phyloP scores from a whole-genome alignment of 2,113 vertebrate genomes.

The Neogobius melanostomus region DNA sequence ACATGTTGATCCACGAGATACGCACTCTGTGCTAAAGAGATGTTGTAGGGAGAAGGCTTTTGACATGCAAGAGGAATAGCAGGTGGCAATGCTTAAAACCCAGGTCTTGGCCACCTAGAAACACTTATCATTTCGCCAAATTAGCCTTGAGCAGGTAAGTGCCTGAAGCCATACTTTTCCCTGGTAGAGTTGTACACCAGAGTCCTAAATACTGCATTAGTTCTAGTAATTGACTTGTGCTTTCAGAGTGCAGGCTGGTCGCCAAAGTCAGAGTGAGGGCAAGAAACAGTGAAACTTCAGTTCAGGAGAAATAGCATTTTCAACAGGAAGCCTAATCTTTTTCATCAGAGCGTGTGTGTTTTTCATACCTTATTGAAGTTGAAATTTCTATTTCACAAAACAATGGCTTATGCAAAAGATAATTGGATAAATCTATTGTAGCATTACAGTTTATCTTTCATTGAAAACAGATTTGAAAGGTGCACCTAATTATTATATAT shows the following conservation, averaged over 20 bases:
- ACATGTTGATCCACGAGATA: not conserved
- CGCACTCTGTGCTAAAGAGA: not conserved
- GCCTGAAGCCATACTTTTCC: conserved; percentile 12
- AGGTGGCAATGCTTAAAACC: not conserved
- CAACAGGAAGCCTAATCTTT: not conserved
- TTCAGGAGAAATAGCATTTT: not conserved
- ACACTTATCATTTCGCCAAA: not conserved
- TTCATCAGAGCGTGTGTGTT: not conserved
- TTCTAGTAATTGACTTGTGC: conserved; percentile 8
- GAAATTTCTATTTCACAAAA: no score
- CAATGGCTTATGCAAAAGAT: no score
- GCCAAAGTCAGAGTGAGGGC: not conserved
- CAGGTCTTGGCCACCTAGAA: not conserved
- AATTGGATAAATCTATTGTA: no score
- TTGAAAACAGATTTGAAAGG: no score
- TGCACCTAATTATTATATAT: no score
- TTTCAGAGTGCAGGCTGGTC: not conserved
- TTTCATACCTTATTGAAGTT: no score
- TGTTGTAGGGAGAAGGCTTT: not conserved
- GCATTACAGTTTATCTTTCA: no score
- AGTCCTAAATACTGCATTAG: conserved; percentile 8
- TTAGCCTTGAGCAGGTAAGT: not conserved
- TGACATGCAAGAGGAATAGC: not conserved
- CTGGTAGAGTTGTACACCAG: not conserved
- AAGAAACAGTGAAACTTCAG: not conserved